These are phyloP conservation scores for Leptopilina boulardi DNA, from an alignment of 1,140 invertebrate species.

Conservation along the genomic window DNA sequence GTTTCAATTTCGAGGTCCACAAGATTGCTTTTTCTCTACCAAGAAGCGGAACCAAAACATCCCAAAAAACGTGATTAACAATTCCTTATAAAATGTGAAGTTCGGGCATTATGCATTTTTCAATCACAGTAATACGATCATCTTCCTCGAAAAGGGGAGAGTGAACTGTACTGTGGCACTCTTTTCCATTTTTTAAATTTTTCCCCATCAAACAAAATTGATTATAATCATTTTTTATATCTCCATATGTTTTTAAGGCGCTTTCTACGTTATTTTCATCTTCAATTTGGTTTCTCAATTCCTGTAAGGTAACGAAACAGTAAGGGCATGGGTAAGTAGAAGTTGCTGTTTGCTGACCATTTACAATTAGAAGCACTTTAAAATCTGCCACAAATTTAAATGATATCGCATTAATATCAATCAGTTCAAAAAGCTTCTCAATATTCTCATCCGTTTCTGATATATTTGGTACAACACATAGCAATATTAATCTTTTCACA, in stretches of 20 bases:
- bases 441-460: slow-evolving; percentile 40
- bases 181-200: too few species aligned
- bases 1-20: too few species aligned
- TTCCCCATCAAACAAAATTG: slow-evolving; percentile 44
- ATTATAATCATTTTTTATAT: slow-evolving; percentile 22
- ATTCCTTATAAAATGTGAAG: too few species aligned
- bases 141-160: slow-evolving; percentile 27
- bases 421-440: slow-evolving; percentile 39
- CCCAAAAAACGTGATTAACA: too few species aligned
- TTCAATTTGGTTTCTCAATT: slow-evolving; percentile 3
- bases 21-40: too few species aligned
- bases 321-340: slow-evolving; percentile 39
- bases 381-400: slow-evolving; percentile 42
- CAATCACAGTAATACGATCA: too few species aligned
- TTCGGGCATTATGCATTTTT: too few species aligned
- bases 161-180: slow-evolving; percentile 15
- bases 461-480: slow-evolving; percentile 38
- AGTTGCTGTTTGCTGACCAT: slow-evolving; percentile 43
- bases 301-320: slow-evolving; percentile 33
- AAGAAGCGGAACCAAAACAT: too few species aligned
- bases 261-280: not conserved
- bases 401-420: slow-evolving; percentile 37
- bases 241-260: too few species aligned
- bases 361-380: slow-evolving; percentile 41
- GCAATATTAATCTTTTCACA: slow-evolving; percentile 39